These are phyloP conservation scores for Cosmia trapezina DNA, from an alignment of 2,888 invertebrate species.

Conservation along the genomic window DNA sequence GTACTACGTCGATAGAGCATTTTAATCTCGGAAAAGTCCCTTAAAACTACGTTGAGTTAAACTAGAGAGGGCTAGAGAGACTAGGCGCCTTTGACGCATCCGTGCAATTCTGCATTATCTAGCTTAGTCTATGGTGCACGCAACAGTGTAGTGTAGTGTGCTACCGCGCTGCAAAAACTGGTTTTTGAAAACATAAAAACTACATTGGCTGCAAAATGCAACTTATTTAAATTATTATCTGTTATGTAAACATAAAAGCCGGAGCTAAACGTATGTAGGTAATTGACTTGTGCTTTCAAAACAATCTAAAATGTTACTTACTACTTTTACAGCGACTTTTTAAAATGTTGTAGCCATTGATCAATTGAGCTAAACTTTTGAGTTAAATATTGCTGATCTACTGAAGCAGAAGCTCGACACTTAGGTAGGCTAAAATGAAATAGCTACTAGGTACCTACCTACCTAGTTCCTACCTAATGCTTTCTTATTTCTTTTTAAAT, in stretches of 20 bases:
- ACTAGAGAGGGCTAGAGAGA: background rate
- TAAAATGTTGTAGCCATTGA: slow-evolving; percentile 1
- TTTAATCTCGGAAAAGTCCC: background rate
- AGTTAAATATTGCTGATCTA: background rate
- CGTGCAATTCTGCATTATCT: slow-evolving; percentile 44
- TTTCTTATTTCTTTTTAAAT: too few species aligned
- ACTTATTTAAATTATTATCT: slow-evolving; percentile 37
- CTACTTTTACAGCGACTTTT: slow-evolving; percentile 18
- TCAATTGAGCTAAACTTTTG: background rate
- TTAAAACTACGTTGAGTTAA: too few species aligned
- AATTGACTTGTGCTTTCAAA: slow-evolving; percentile 24
- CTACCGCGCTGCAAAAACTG: slow-evolving; percentile 68
- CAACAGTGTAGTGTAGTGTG: slow-evolving; percentile 65
- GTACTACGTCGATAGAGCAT: too few species aligned
- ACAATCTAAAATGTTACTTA: slow-evolving; percentile 12
- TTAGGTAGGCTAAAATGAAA: too few species aligned
- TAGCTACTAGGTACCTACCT: too few species aligned
- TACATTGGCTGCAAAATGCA: slow-evolving; percentile 51
- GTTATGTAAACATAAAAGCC: slow-evolving; percentile 37
- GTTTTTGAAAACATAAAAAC: slow-evolving; percentile 61
- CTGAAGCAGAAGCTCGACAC: background rate
- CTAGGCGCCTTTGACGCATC: slow-evolving; percentile 15
- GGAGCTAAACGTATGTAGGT: slow-evolving; percentile 14
- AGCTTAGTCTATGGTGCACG: slow-evolving; percentile 63
- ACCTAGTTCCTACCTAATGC: too few species aligned